Conservation (phyloP, 2,888 invertebrate species). For the Taenaris catops region DNA sequence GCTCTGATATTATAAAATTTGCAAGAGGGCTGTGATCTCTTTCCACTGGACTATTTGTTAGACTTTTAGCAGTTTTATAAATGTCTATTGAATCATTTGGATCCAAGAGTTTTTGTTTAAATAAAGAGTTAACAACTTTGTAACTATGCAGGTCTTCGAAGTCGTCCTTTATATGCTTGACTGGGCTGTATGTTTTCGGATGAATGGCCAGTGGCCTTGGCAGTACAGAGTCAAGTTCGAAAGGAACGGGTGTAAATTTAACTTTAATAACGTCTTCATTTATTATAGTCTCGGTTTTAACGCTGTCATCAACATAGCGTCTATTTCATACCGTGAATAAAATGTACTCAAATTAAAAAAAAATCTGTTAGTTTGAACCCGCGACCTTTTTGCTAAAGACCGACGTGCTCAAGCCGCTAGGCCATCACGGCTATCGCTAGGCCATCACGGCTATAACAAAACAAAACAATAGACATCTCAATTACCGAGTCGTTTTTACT, state of each 20-base stretch:
- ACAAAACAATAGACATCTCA: no score
- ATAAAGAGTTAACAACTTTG: conserved; percentile 65
- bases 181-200: conserved; percentile 33
- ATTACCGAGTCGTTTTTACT: no score
- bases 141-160: conserved; percentile 54
- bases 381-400: no score
- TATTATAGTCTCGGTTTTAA: conserved; percentile 68
- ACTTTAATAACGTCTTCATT: conserved; percentile 68
- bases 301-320: conserved; percentile 58
- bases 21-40: conserved; percentile 29
- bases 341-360: no score
- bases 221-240: conserved; percentile 49
- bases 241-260: conserved; percentile 62
- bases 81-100: not conserved
- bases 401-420: no score
- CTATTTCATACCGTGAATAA: no score
- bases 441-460: no score
- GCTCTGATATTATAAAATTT: conserved; percentile 55
- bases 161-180: conserved; percentile 43
- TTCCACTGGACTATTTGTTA: conserved; percentile 18
- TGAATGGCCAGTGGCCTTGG: conserved; percentile 11
- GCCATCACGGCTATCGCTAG: no score
- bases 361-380: no score
- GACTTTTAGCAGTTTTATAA: conserved; percentile 9
- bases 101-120: conserved; percentile 40